phyloP scores from a whole-genome alignment of 2,888 invertebrate species.

The Bursaphelenchus okinawaensis region DNA sequence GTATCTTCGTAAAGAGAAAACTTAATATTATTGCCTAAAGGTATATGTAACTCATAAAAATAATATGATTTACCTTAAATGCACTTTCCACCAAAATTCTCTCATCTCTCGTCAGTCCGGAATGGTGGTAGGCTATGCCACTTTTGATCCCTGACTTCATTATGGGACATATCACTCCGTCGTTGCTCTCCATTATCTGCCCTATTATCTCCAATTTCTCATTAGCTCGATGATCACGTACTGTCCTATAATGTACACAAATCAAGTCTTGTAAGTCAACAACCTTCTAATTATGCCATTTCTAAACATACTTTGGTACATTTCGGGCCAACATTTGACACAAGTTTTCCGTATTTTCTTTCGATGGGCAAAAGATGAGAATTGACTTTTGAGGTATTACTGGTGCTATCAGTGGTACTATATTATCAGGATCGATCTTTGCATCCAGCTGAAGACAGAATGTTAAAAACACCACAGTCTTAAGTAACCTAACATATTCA shows the following conservation, averaged over 20 bases:
- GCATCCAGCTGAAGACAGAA: neutral
- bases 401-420: constrained; percentile 25
- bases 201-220: constrained; percentile 16
- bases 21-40: too few relatives aligned
- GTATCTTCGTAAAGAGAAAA: too few relatives aligned
- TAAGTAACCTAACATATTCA: too few relatives aligned
- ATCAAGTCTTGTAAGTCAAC: too few relatives aligned
- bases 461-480: constrained; percentile 2
- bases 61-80: constrained; percentile 38
- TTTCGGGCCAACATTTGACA: constrained; percentile 19
- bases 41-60: too few relatives aligned
- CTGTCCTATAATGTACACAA: too few relatives aligned
- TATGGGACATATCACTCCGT: constrained; percentile 60
- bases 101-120: constrained; percentile 78
- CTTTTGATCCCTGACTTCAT: constrained; percentile 69
- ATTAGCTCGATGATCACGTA: constrained; percentile 12
- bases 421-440: constrained; percentile 23
- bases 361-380: constrained; percentile 85
- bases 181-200: constrained; percentile 24
- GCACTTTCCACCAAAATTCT: constrained; percentile 72
- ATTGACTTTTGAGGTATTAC: constrained; percentile 66
- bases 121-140: constrained; percentile 87
- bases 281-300: too few relatives aligned
- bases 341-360: constrained; percentile 69
- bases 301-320: constrained; percentile 17